Conservation (phyloP, 64 coral and sea anemone genomes). For the Anthopleura sola region DNA sequence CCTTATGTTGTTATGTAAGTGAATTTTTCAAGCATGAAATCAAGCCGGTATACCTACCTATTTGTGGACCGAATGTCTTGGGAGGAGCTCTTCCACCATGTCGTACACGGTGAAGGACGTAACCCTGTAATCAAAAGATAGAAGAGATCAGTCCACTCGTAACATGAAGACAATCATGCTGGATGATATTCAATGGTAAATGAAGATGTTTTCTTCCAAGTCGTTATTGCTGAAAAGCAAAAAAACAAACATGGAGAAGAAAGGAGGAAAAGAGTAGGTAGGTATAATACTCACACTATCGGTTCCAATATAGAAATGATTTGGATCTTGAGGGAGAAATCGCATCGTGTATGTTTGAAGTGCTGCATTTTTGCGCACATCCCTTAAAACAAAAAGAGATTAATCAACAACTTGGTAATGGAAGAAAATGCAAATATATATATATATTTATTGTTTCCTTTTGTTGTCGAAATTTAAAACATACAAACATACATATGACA, state of each 20-base stretch:
- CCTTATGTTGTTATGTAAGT: no score
- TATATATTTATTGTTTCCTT: no score
- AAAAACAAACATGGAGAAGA: background rate
- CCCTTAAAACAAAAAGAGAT: background rate
- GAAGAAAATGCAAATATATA: no score
- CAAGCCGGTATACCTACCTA: background rate
- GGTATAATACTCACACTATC: constrained; percentile 64
- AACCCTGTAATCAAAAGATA: constrained; percentile 38
- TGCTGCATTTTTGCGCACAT: background rate
- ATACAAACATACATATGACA: no score
- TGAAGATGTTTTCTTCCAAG: no score
- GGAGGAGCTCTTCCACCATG: constrained; percentile 73
- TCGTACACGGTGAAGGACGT: constrained; percentile 67
- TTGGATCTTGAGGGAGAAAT: constrained; percentile 92
- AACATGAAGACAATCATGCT: no score
- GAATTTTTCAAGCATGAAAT: no score
- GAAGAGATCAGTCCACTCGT: background rate
- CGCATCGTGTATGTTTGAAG: constrained; percentile 61
- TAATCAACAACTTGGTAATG: background rate
- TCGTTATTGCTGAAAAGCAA: no score
- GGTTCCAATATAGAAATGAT: constrained; percentile 89
- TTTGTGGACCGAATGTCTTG: constrained; percentile 49
- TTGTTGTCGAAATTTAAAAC: no score
- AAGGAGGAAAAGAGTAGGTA: background rate
- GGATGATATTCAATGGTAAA: no score